These are phyloP conservation scores for Bambusicola thoracicus DNA, from an alignment of 2,113 vertebrate genomes.

Conservation along the genomic window DNA sequence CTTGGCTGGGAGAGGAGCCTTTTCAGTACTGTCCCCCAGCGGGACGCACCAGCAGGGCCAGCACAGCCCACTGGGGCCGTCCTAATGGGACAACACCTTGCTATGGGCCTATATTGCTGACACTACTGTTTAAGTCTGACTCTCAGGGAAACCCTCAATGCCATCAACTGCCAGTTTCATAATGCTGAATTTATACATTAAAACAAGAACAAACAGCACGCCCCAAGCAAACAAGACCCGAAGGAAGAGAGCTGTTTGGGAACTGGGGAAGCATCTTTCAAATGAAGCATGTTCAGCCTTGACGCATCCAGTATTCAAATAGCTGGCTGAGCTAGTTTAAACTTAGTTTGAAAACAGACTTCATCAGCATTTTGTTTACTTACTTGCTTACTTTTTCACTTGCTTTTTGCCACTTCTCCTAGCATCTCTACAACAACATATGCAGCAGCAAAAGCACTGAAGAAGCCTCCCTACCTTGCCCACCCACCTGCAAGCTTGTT, in stretches of 20 bases:
- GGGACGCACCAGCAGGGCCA: rapidly evolving
- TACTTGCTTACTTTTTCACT: not conserved
- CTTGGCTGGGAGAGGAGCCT: not conserved
- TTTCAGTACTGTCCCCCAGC: not conserved
- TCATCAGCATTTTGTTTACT: constrained; percentile 38
- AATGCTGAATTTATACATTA: constrained; percentile 34
- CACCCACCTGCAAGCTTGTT: constrained; percentile 11
- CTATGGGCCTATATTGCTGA: not conserved
- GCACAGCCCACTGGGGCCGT: rapidly evolving
- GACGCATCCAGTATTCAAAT: constrained; percentile 29
- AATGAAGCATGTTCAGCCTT: not conserved
- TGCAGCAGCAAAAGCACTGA: not conserved
- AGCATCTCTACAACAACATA: not conserved
- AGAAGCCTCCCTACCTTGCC: constrained; percentile 13
- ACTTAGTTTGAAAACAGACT: constrained; percentile 22
- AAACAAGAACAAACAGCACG: constrained; percentile 5
- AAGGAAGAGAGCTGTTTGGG: not conserved
- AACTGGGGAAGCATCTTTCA: not conserved
- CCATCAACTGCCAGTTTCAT: constrained; percentile 7
- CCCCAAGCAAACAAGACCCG: not conserved
- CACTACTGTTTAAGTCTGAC: not conserved
- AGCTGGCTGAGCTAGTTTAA: constrained; percentile 44
- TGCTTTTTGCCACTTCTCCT: constrained; percentile 4
- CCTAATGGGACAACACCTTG: not conserved
- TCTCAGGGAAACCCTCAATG: not conserved